These are phyloP conservation scores for Myrmecophaga tridactyla DNA, from an alignment of 2,113 vertebrate genomes.

Conservation along the genomic window DNA sequence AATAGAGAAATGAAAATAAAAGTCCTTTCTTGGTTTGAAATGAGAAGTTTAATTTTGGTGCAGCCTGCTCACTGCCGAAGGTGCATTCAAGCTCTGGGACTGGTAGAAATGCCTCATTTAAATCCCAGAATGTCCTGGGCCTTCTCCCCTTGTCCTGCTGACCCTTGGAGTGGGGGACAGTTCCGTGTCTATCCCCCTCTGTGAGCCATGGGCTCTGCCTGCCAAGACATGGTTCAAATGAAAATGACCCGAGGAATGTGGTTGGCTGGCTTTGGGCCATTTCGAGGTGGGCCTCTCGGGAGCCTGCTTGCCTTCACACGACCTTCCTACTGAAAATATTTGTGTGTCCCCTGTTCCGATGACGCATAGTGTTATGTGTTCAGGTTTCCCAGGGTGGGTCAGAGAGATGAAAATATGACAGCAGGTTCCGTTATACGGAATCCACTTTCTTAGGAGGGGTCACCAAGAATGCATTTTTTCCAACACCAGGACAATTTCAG, in stretches of 20 bases:
- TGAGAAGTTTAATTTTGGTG: constrained; percentile 46
- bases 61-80: neutral
- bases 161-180: neutral
- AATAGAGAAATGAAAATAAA: neutral
- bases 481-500: fast-evolving
- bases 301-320: neutral
- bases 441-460: neutral
- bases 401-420: fast-evolving
- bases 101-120: neutral
- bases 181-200: neutral
- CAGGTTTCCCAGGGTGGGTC: neutral
- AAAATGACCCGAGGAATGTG: neutral
- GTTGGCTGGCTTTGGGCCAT: neutral
- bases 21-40: constrained; percentile 64
- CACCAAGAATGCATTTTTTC: neutral
- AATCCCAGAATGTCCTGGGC: fast-evolving
- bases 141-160: fast-evolving
- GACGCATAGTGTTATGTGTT: neutral
- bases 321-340: neutral
- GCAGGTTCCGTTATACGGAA: fast-evolving
- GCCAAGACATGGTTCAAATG: neutral
- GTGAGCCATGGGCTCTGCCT: neutral
- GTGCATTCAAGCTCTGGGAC: neutral
- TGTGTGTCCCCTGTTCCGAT: neutral
- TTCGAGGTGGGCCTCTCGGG: neutral